These are phyloP conservation scores for Tragulus kanchil DNA, from an alignment of 2,113 vertebrate species.

Conservation along the genomic window DNA sequence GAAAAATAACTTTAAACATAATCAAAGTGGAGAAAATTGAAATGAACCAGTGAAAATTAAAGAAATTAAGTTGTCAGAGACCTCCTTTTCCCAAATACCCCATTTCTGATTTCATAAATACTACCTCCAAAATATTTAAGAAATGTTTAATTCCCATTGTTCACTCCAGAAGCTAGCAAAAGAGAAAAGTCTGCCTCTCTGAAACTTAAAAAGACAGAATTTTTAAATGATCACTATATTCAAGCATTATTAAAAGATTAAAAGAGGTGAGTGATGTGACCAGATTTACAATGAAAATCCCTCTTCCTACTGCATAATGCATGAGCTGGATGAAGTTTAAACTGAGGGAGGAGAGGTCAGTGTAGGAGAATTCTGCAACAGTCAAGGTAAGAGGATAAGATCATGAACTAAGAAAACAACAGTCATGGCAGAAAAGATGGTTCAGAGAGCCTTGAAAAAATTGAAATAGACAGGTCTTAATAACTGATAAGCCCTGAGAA, in stretches of 20 bases:
- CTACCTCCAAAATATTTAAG: slow-evolving; percentile 9
- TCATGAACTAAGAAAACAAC: neutral
- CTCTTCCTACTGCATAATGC: neutral
- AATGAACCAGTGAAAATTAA: neutral
- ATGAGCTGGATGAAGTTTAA: neutral
- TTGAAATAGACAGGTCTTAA: slow-evolving; percentile 1
- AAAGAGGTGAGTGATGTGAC: neutral
- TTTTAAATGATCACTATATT: neutral
- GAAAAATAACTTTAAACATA: neutral
- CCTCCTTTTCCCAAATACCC: neutral
- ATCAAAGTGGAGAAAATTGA: slow-evolving; percentile 1
- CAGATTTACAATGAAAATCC: neutral
- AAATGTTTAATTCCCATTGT: neutral
- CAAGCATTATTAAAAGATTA: slow-evolving; percentile 3
- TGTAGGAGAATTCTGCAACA: neutral
- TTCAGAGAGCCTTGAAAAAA: neutral
- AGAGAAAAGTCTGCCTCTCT: neutral
- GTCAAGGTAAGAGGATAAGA: neutral
- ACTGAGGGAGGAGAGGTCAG: neutral
- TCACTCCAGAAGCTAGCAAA: neutral
- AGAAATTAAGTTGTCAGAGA: slow-evolving; percentile 1
- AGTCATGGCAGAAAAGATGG: neutral
- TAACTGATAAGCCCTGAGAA: neutral
- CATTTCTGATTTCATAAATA: neutral
- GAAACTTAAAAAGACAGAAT: neutral